Evolutionary conservation across 35 echinoderm and acorn worm genomes (phyloP), one percentile per base, ranked within the genome.

Genomic region (Anneissia japonica): DNA sequence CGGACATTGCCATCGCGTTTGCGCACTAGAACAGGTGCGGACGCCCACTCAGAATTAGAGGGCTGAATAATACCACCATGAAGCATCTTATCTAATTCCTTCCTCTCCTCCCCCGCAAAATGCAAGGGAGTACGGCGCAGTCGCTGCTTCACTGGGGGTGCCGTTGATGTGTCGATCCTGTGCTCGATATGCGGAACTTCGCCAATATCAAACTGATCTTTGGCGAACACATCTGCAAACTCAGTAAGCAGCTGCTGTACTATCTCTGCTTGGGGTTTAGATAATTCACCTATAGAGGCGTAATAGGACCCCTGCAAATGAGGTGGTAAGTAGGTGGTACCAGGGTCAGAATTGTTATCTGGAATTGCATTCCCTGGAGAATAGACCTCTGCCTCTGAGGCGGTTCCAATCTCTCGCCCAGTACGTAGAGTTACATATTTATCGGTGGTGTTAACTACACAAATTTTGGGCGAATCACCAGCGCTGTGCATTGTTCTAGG

Each of bases 11-110:
- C 83, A 34, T 84, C 51, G 72, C 84, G 9, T 77, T 91, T 91
- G 31, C 89, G 87, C 1, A 88, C 86, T 34, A 80, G 37, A 46
- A 88, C 38, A 0, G 80, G 81, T 1, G 88, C 35, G n/a, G 80
- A 84, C 11, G 83, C n/a, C 91, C 85, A 93, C 36, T 90, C 79
- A 34, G 90, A 82, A 30, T 19, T 28, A 9, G 89, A 91, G 0
- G 82, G 74, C 31, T 30, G 34, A 36, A 91, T 86, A 0, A 91
- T 77, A n/a, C 83, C 91, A 9, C 81, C 74, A 10, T 81, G 31
- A 0, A 83, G 17, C 30, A 85, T 64, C 16, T 79, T 37, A 21
- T 89, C 36, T 31, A 93, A 29, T 30, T 85, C 17, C 13, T 6
- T 23, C 17, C 85, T 41, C 39, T 89, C 82, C 31, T 93, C 91